A percentile compares a stretch with the other conserved stretches of the same genome.
Conservation (phyloP, 2,797 vertebrate genomes). For the Artibeus lituratus region DNA sequence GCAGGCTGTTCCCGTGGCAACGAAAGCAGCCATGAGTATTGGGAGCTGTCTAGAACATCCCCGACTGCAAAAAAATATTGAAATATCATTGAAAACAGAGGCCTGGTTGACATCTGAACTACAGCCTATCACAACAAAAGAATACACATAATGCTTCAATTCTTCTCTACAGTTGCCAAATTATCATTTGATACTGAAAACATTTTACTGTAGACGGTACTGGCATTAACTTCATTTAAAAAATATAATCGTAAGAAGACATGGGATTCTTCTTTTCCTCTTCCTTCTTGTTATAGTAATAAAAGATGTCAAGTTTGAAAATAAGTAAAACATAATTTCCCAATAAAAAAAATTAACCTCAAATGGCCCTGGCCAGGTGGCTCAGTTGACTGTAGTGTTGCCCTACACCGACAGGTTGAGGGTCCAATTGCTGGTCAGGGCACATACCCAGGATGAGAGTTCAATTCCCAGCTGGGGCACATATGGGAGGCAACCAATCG, state of each 20-base stretch:
- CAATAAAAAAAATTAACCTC: background rate
- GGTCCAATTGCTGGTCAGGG: no score
- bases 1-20: slow-evolving; percentile 53
- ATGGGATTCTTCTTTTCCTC: background rate
- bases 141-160: background rate
- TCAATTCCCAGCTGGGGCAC: background rate
- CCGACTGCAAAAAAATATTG: slow-evolving; percentile 40
- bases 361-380: background rate
- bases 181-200: background rate
- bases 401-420: background rate
- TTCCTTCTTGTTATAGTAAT: background rate
- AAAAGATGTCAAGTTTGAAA: slow-evolving; percentile 4
- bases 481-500: background rate
- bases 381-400: background rate
- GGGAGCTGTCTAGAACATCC: background rate
- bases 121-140: background rate
- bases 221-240: background rate
- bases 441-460: no score
- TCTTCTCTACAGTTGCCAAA: background rate
- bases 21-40: background rate
- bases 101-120: slow-evolving; percentile 9
- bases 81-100: slow-evolving; percentile 24
- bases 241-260: background rate
- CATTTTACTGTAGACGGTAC: background rate
- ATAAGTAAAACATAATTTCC: background rate